Base-by-base conservation (phyloP, 2,888 invertebrate genomes). In the Caenorhabditis angaria region DNA sequence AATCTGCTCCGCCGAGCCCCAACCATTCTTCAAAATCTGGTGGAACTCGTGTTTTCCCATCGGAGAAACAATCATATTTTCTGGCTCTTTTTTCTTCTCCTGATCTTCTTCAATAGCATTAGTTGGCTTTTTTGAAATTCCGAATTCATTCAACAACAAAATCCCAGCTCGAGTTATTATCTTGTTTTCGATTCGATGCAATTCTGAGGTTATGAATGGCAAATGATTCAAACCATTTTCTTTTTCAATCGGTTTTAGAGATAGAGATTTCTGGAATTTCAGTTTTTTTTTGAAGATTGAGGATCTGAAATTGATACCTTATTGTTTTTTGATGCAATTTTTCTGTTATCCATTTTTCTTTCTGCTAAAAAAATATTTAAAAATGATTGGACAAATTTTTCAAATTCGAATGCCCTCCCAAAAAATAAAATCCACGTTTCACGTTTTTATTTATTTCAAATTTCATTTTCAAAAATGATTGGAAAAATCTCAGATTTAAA, bases 11-110 rank as follows among this genome's bases (percentile, higher is more conserved):
- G 35, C 56, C 1, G 32, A 32, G 14, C 41, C 41, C 64, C 64
- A 64, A n/a, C 64, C 64, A 48, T 58, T 57, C 27, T 58, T 58
- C 25, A 64, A 24, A 53, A 64, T 58, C 27, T 47, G 27, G 28
- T 62, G 56, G 50, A 70, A 70, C 57, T 70, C 70, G 28, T 65
- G 65, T 14, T 54, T 35, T 18, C 50, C 8, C 65, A 70, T 66
- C 25, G 70, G 65, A n/a, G 62, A 65, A 24, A 41, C 41, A 41
- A 41, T 41, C 3, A 41, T 41, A 12, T 5, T 6, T 14, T 41
- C 41, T 41, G 10, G 14, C 18, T 41, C 14, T 14, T 41, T 18
- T 41, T 61, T 55, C 2, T 5, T 6, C 14, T 41, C 41, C 18
- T 41, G 14, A 18, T 41, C 14, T 14, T 41, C 41, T 41, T 61